These are phyloP conservation scores for Notolepis coatsorum DNA, from an alignment of 2,797 vertebrate species.

Conservation along the genomic window DNA sequence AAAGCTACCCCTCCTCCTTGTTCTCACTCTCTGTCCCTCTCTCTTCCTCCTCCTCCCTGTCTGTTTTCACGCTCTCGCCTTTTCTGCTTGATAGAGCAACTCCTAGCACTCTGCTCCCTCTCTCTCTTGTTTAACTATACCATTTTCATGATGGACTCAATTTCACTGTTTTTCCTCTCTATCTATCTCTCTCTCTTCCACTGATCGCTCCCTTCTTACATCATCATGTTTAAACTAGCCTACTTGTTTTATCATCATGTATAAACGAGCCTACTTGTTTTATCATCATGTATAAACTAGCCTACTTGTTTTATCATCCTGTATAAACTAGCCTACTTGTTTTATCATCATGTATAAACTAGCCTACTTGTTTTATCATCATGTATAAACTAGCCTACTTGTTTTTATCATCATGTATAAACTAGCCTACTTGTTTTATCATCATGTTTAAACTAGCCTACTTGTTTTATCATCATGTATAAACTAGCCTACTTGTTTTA, in stretches of 20 bases:
- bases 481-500: too few relatives aligned
- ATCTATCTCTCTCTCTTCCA: background rate
- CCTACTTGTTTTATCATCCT: background rate
- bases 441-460: too few relatives aligned
- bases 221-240: background rate
- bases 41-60: conserved; percentile 17
- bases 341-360: too few relatives aligned
- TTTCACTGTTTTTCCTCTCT: background rate
- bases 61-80: background rate
- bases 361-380: background rate
- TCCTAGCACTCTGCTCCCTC: conserved; percentile 5
- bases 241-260: background rate
- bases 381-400: too few relatives aligned
- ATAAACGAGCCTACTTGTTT: background rate
- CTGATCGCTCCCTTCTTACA: background rate
- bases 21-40: too few relatives aligned
- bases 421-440: too few relatives aligned
- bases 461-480: too few relatives aligned
- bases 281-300: too few relatives aligned
- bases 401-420: too few relatives aligned
- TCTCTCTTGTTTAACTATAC: background rate
- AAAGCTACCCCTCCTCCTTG: background rate
- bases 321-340: too few relatives aligned
- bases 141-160: too few relatives aligned
- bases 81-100: conserved; percentile 9